These are phyloP conservation scores for Nothoprocta pentlandii DNA, from an alignment of 2,113 vertebrate genomes.

Conservation along the genomic window DNA sequence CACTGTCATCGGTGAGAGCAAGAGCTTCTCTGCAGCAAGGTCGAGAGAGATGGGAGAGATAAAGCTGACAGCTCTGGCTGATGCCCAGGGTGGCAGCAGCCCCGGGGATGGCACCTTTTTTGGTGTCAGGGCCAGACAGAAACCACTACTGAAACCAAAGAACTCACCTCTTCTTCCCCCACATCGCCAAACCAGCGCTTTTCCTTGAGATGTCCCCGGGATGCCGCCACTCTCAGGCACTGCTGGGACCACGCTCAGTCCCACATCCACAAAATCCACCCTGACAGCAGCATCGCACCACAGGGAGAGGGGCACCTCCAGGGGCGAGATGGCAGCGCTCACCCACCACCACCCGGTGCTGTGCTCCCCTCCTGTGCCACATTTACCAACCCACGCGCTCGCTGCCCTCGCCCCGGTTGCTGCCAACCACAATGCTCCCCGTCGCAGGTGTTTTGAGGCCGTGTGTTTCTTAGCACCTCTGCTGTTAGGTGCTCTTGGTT, in stretches of 20 bases:
- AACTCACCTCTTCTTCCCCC: fast-evolving
- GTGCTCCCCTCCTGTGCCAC: background rate
- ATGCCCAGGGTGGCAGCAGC: background rate
- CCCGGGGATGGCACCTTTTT: background rate
- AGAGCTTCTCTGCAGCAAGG: background rate
- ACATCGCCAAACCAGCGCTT: fast-evolving
- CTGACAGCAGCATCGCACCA: background rate
- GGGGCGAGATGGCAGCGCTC: background rate
- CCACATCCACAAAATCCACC: background rate
- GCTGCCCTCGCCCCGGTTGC: background rate
- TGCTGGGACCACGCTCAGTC: background rate
- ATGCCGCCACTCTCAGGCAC: too few relatives aligned
- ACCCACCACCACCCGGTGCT: background rate
- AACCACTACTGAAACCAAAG: fast-evolving
- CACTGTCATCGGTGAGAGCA: fast-evolving
- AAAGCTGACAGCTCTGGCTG: background rate
- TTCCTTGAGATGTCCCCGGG: background rate
- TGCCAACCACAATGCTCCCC: background rate
- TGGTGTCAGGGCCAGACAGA: background rate
- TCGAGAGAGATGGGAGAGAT: too few relatives aligned
- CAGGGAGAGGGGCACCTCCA: background rate
- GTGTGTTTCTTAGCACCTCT: background rate
- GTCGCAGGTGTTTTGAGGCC: too few relatives aligned
- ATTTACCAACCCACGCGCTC: background rate
- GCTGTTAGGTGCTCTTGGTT: background rate